Base-by-base conservation (phyloP, 2,797 vertebrate genomes). In the Coccyzus lansbergi region DNA sequence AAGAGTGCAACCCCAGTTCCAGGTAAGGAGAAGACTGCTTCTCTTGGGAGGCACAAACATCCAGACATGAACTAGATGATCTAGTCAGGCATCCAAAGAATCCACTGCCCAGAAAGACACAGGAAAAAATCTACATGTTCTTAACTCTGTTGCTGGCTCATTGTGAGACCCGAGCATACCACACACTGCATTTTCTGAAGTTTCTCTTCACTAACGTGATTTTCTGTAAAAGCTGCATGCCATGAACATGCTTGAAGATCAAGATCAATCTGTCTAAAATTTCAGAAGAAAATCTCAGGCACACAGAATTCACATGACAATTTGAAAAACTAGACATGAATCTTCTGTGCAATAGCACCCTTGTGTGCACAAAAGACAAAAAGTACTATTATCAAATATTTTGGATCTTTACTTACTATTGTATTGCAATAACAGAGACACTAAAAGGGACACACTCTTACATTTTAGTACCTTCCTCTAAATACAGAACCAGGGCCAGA, bases 151-250 rank as follows among this genome's bases (percentile, higher is more conserved):
- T 88, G 28, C 7, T n/a, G 84, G 29, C 13, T 56, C 64, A 31
- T 21, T 6, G 5, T 0, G 0, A 89, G 58, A 48, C 20, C 15
- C 33, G 7, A 19, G 11, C 16, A 83, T 75, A 74, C 15, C 17
- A 56, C 2, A 67, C 5, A 56, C 9, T 12, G 7, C 19, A 29
- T 68, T 83, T 87, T 68, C 48, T 75, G 42, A 90, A 76, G 16
- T 67, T 9, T 46, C 29, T 83, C 38, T 55, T 90, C n/a, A 10
- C 25, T 42, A 14, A 12, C 11, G 8, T 7, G 6, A 38, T 70
- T 74, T 89, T 64, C 56, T 33, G 5, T 25, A 68, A 42, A 3
- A 85, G 31, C 24, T 65, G 44, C 17, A 33, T 17, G 6, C 15
- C 40, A 78, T 17, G 52, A 74, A 42, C 10, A 28, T 15, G 15